Evolutionary conservation across 2,888 invertebrate species (phyloP).

Genomic region (Chironomus tentans): DNA sequence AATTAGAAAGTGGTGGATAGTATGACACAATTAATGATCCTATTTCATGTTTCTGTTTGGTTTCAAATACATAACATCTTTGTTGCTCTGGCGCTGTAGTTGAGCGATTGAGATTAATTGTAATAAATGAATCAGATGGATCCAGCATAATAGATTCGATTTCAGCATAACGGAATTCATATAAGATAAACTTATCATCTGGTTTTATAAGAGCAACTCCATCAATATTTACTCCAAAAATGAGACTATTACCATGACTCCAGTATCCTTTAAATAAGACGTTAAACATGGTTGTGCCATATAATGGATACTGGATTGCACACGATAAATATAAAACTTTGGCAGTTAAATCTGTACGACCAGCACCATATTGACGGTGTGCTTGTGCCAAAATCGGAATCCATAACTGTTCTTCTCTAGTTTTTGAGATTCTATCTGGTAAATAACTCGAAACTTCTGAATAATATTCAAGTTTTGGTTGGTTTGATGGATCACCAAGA

Average conservation of each 20-base stretch:
- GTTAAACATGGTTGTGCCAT: constrained; percentile 77
- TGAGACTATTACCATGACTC: constrained; percentile 65
- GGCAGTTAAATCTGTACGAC: constrained; percentile 80
- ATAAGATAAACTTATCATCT: constrained; percentile 83
- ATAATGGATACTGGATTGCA: constrained; percentile 93
- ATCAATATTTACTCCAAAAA: constrained; percentile 82
- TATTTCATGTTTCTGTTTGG: constrained; percentile 80
- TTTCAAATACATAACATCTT: constrained; percentile 90
- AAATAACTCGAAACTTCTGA: constrained; percentile 84
- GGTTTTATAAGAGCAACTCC: constrained; percentile 86
- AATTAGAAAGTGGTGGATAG: constrained; percentile 73
- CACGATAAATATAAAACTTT: constrained; percentile 90
- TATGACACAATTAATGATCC: constrained; percentile 88
- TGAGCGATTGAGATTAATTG: constrained; percentile 68
- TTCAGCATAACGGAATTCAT: constrained; percentile 83
- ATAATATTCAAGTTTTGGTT: constrained; percentile 74
- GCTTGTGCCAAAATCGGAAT: constrained; percentile 79
- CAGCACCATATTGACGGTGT: constrained; percentile 84
- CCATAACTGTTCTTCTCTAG: constrained; percentile 76
- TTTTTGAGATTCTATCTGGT: constrained; percentile 70
- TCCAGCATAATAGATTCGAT: constrained; percentile 86
- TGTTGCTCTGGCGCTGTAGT: constrained; percentile 41
- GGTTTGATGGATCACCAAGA: constrained; percentile 69
- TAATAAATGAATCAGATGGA: constrained; percentile 85
- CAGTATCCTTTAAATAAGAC: constrained; percentile 91